Base-by-base conservation (phyloP, 2,797 vertebrate species). In the Chelonia mydas region DNA sequence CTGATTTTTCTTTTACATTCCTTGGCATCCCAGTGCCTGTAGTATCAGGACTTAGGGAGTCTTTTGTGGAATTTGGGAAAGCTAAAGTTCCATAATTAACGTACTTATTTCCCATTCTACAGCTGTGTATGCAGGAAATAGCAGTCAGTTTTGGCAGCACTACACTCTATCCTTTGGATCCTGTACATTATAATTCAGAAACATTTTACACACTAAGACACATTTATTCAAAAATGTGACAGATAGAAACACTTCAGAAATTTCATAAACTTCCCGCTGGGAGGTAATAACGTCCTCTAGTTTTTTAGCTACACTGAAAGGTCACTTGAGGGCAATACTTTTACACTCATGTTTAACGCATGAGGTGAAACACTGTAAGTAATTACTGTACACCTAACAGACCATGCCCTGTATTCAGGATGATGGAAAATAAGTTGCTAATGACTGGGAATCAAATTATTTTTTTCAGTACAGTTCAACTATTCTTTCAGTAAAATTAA, bases 241-340 rank as follows among this genome's bases (percentile, higher is more conserved):
- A 95, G 57, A 88, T 95, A 93, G 79, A 92, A 96, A 94, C 87
- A 92, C 81, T 95, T 96, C 87, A 92, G 45, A 53, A 94, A 90
- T 88, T 97, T 97, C 79, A 77, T 95, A 87, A 97, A 94, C 93
- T 94, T 96, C 89, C 94, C 93, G 5, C 81, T 96, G 80, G 61
- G 80, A 96, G 88, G n/a, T 89, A 95, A 84, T 93, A 96, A 92
- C 28, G 57, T 74, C 90, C 41, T 95, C 33, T 79, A 95, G 78
- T 95, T 95, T 93, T 76, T 84, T 86, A 92, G 87, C 78, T 91
- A 80, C 86, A 47, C 80, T 88, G 74, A 91, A 95, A 92, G 54
- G 88, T 95, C 91, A 90, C 79, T 95, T 90, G 74, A 97, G 80
- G 59, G 61, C 83, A 95, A 86, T 74, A 49, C 10, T 96, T 78